Evolutionary conservation across 2,888 invertebrate genomes (phyloP).

Genomic region (Glyphotaelius pellucidus): DNA sequence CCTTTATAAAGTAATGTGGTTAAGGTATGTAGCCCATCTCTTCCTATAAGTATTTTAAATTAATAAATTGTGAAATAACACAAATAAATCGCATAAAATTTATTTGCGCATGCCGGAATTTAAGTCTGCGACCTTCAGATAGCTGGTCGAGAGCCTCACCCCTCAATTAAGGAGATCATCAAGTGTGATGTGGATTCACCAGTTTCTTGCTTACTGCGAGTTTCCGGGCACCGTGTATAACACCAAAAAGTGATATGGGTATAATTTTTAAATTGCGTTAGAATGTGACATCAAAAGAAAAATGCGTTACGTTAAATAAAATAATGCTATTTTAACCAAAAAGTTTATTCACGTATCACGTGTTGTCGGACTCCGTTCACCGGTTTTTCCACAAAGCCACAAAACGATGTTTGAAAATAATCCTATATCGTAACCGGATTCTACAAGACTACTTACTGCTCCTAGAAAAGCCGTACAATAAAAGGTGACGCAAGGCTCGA

Average conservation of each 20-base stretch:
- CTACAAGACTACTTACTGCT: neutral
- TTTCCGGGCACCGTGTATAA: too few relatives aligned
- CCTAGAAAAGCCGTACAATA: constrained; percentile 26
- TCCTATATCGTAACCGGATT: neutral
- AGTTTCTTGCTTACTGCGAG: neutral
- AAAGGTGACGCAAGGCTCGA: constrained; percentile 4
- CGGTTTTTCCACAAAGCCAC: neutral
- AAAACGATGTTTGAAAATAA: neutral
- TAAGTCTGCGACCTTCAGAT: too few relatives aligned
- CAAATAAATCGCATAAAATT: too few relatives aligned
- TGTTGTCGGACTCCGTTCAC: neutral
- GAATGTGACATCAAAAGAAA: neutral
- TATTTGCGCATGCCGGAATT: too few relatives aligned
- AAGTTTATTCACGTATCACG: neutral
- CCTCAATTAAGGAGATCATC: too few relatives aligned
- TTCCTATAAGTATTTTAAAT: too few relatives aligned
- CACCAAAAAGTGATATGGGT: neutral
- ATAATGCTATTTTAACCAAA: neutral
- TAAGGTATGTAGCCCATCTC: too few relatives aligned
- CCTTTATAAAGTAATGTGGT: too few relatives aligned
- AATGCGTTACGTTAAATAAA: neutral
- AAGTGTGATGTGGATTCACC: neutral
- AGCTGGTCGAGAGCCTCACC: too few relatives aligned
- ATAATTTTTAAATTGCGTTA: neutral
- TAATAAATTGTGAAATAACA: too few relatives aligned